phyloP scores from a whole-genome alignment of 2,888 invertebrate genomes.

The Lacanobia oleracea region DNA sequence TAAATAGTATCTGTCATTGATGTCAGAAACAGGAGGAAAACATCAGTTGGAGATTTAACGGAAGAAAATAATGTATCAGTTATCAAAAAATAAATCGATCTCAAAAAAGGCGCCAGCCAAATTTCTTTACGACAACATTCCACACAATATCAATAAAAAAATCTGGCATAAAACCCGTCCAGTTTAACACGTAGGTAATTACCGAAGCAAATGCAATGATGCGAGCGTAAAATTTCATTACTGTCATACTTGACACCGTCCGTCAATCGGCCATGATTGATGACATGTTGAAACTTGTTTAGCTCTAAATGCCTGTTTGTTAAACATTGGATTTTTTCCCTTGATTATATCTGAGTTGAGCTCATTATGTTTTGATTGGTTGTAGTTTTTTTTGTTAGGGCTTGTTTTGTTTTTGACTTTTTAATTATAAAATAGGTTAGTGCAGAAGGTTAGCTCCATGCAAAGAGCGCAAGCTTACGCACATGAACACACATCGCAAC shows the following conservation, averaged over 20 bases:
- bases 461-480: neutral
- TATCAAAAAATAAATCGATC: neutral
- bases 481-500: too few relatives aligned
- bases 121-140: constrained; percentile 64
- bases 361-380: constrained; percentile 64
- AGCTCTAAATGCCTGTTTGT: constrained; percentile 82
- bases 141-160: constrained; percentile 62
- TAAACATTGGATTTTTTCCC: constrained; percentile 76
- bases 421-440: neutral
- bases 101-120: constrained; percentile 26
- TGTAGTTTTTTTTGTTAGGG: constrained; percentile 45
- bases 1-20: neutral
- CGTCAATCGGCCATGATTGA: constrained; percentile 85
- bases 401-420: constrained; percentile 47
- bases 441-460: neutral
- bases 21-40: neutral
- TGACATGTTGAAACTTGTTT: constrained; percentile 80
- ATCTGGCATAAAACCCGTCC: constrained; percentile 60
- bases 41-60: neutral
- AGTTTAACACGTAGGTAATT: constrained; percentile 71
- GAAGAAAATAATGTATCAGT: neutral
- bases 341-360: constrained; percentile 61
- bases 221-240: constrained; percentile 87
- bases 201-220: constrained; percentile 76
- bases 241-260: constrained; percentile 79